Percentiles rank a stretch among this genome's conserved stretches.
These are phyloP conservation scores for Jordanella pulchra DNA, from an alignment of 2,797 vertebrate species.

Conservation along the genomic window DNA sequence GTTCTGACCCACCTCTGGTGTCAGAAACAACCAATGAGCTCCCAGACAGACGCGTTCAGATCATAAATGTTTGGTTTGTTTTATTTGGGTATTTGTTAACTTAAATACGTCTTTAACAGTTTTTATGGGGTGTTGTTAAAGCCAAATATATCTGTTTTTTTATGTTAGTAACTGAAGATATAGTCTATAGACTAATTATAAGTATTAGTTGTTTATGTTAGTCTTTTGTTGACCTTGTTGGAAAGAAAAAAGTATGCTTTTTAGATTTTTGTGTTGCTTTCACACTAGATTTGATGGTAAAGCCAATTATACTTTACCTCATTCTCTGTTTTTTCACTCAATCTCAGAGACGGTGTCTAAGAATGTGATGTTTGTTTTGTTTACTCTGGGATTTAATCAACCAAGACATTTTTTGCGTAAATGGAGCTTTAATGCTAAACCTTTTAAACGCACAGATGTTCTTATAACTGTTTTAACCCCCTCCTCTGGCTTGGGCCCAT, in stretches of 20 bases:
- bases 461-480: background rate
- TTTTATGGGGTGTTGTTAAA: background rate
- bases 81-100: background rate
- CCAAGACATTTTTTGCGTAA: background rate
- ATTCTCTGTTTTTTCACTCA: background rate
- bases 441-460: background rate
- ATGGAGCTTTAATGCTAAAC: background rate
- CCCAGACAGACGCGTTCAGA: background rate
- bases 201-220: background rate
- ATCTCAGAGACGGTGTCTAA: too few species aligned
- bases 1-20: background rate
- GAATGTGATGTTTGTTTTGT: background rate
- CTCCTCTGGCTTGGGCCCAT: slow-evolving; percentile 9
- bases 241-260: background rate
- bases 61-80: background rate
- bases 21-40: background rate
- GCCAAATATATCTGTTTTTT: background rate
- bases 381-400: background rate
- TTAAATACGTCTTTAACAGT: background rate
- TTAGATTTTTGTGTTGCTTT: background rate
- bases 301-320: background rate
- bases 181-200: background rate
- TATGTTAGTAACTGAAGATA: background rate
- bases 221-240: background rate
- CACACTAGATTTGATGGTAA: background rate